Conservation (phyloP, 1,140 invertebrate species). For the Penaeus japonicus region DNA sequence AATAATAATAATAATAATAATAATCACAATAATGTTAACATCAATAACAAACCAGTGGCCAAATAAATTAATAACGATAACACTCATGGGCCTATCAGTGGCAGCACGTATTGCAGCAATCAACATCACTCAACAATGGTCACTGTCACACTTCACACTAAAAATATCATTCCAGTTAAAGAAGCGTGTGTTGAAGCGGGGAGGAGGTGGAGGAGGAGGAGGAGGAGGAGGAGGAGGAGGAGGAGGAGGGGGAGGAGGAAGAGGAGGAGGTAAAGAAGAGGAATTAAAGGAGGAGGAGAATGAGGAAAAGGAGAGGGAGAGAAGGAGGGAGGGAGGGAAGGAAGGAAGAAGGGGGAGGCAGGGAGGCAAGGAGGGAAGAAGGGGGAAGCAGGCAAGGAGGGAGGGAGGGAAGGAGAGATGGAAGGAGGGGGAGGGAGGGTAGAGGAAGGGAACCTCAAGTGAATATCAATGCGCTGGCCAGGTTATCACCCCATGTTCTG, state of each 20-base stretch:
- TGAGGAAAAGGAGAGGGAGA: too few species aligned
- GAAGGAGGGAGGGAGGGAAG: background rate
- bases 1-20: too few species aligned
- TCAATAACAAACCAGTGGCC: too few species aligned
- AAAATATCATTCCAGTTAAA: background rate
- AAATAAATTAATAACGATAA: too few species aligned
- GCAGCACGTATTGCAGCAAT: too few species aligned
- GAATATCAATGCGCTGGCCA: constrained; percentile 27
- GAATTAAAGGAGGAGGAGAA: too few species aligned
- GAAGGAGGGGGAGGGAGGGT: background rate
- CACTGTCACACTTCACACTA: too few species aligned
- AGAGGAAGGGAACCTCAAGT: background rate
- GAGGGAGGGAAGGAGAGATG: background rate
- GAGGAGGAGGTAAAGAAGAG: background rate
- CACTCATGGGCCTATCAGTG: too few species aligned
- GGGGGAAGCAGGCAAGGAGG: constrained; percentile 45
- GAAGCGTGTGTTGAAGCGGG: background rate
- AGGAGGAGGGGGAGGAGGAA: constrained; percentile 24
- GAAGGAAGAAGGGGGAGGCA: constrained; percentile 87
- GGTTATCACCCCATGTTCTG: background rate
- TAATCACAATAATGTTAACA: too few species aligned
- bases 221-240: background rate
- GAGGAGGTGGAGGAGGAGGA: background rate
- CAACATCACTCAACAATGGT: too few species aligned
- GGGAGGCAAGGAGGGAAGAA: constrained; percentile 73